phyloP scores from a whole-genome alignment of 92 coral and sea anemone species.

The Porites divaricata region DNA sequence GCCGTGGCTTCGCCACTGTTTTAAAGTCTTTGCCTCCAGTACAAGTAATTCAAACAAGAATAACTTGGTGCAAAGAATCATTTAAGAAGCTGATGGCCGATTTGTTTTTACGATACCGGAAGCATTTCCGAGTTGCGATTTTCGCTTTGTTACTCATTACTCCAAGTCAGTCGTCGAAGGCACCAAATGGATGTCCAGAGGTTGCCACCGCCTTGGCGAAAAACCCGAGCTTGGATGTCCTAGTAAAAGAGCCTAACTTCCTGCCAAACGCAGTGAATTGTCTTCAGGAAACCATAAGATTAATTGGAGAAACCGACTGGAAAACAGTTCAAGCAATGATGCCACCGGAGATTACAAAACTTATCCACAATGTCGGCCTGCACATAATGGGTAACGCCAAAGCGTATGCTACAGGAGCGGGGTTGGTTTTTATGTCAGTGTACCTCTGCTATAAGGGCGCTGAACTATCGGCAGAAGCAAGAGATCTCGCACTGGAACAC shows the following conservation, averaged over 20 bases:
- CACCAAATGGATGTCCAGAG: not conserved
- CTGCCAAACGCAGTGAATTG: slow-evolving; percentile 9
- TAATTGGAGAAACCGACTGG: slow-evolving; percentile 4
- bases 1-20: too few relatives aligned
- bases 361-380: not conserved
- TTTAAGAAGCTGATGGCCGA: not conserved
- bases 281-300: not conserved
- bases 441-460: not conserved
- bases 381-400: not conserved
- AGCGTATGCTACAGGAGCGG: not conserved
- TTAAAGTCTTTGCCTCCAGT: not conserved
- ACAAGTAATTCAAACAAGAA: not conserved
- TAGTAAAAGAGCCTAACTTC: not conserved
- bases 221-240: not conserved
- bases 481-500: slow-evolving; percentile 2
- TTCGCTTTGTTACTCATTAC: not conserved
- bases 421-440: not conserved
- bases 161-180: not conserved
- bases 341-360: slow-evolving; percentile 5
- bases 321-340: not conserved
- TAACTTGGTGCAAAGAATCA: not conserved
- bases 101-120: not conserved
- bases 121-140: not conserved
- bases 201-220: not conserved
- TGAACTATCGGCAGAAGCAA: not conserved